These are phyloP conservation scores for Branchinecta lindahli DNA, from an alignment of 1,140 invertebrate genomes.

Conservation along the genomic window DNA sequence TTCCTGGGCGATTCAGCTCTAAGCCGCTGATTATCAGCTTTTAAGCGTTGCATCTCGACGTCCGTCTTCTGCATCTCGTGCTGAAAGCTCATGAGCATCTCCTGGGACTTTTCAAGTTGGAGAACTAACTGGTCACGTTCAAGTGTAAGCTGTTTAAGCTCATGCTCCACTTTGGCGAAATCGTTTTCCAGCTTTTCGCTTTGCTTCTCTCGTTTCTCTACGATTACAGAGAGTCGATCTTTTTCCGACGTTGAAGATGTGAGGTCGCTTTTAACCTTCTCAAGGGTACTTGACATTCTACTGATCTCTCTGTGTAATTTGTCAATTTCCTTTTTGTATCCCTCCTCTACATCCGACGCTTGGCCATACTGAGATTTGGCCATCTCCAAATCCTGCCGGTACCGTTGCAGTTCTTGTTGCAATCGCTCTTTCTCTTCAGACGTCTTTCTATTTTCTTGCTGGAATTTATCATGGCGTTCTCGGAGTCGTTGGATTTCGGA, in stretches of 20 bases:
- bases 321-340: constrained; percentile 18
- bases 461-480: constrained; percentile 52
- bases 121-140: constrained; percentile 72
- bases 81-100: constrained; percentile 82
- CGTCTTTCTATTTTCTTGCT: constrained; percentile 47
- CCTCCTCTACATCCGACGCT: constrained; percentile 38
- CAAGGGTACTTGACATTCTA: constrained; percentile 9
- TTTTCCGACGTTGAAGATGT: constrained; percentile 34
- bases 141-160: constrained; percentile 63
- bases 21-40: constrained; percentile 56
- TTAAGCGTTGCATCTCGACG: constrained; percentile 57
- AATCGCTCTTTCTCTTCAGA: constrained; percentile 48
- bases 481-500: constrained; percentile 59
- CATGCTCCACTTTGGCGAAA: constrained; percentile 51
- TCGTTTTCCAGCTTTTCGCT: constrained; percentile 37
- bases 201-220: constrained; percentile 63
- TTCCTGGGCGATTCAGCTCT: constrained; percentile 48
- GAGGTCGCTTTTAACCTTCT: constrained; percentile 18
- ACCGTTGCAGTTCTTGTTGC: constrained; percentile 36
- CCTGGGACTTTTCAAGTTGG: constrained; percentile 77
- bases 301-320: constrained; percentile 20
- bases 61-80: constrained; percentile 67
- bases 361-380: constrained; percentile 40
- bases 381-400: constrained; percentile 28
- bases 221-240: constrained; percentile 51